Evolutionary conservation across 2,888 invertebrate genomes (phyloP).

Genomic region (Myopa testacea): DNA sequence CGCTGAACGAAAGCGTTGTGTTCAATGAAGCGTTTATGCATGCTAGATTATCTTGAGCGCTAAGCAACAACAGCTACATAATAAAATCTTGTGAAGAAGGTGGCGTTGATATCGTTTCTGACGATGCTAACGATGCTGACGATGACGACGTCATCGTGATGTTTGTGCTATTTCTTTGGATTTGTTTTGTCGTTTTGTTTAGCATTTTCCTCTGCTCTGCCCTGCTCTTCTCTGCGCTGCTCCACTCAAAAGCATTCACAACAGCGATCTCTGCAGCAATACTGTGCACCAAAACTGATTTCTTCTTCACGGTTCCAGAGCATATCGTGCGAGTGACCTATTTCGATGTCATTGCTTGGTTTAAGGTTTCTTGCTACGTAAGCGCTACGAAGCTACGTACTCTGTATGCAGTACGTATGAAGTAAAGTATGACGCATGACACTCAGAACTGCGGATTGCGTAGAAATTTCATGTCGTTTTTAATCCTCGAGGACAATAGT

Average conservation of each 20-base stretch:
- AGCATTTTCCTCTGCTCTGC: background rate
- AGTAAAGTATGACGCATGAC: slow-evolving; percentile 17
- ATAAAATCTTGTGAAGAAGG: background rate
- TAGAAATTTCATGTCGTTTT: background rate
- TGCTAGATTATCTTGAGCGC: background rate
- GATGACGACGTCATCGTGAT: background rate
- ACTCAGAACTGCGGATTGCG: background rate
- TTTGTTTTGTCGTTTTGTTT: slow-evolving; percentile 17
- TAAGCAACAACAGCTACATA: background rate
- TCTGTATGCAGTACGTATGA: background rate
- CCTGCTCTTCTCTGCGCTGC: background rate
- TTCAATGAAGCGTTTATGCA: slow-evolving; percentile 22
- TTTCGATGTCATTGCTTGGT: slow-evolving; percentile 31
- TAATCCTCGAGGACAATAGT: background rate
- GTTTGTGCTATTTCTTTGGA: background rate
- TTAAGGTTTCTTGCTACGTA: slow-evolving; percentile 18
- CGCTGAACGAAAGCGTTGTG: slow-evolving; percentile 43
- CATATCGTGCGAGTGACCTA: slow-evolving; percentile 28
- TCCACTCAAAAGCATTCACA: background rate
- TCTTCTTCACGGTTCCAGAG: slow-evolving; percentile 14
- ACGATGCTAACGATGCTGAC: background rate
- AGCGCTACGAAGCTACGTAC: background rate
- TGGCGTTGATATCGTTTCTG: background rate
- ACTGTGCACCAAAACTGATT: slow-evolving; percentile 3
- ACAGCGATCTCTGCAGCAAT: background rate